Conservation (phyloP, 92 coral and sea anemone genomes). For the Zoanthus gigantus region DNA sequence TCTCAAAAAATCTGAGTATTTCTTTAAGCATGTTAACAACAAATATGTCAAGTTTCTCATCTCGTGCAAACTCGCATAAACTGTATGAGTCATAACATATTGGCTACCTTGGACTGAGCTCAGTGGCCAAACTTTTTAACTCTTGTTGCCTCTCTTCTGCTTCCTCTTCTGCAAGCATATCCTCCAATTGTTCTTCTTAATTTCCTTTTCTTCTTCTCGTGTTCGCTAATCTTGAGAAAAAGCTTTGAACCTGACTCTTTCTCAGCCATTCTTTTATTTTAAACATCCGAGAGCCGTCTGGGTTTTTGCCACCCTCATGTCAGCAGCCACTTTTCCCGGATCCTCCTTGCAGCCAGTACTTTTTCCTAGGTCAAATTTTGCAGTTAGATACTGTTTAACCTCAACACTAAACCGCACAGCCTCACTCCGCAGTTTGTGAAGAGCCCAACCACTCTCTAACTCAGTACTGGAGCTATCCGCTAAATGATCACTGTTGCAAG, state of each 20-base stretch:
- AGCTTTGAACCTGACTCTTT: neutral
- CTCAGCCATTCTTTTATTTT: slow-evolving; percentile 34
- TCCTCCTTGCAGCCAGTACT: slow-evolving; percentile 51
- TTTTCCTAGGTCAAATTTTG: slow-evolving; percentile 37
- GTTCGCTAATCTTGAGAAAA: slow-evolving; percentile 19
- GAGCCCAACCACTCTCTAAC: too few relatives aligned
- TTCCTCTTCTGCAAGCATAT: slow-evolving; percentile 56
- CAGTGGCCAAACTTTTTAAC: slow-evolving; percentile 46
- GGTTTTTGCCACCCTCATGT: slow-evolving; percentile 41
- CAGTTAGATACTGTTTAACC: slow-evolving; percentile 46
- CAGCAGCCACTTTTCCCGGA: slow-evolving; percentile 50
- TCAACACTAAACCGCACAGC: slow-evolving; percentile 36
- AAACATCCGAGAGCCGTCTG: slow-evolving; percentile 48
- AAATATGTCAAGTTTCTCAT: slow-evolving; percentile 44
- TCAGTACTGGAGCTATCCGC: too few relatives aligned
- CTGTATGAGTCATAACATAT: too few relatives aligned
- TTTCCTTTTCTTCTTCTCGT: slow-evolving; percentile 23
- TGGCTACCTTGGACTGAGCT: slow-evolving; percentile 62
- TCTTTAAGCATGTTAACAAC: slow-evolving; percentile 25
- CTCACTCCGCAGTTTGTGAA: too few relatives aligned
- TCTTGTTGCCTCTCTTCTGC: slow-evolving; percentile 52
- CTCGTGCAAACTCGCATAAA: slow-evolving; percentile 52
- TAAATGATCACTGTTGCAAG: slow-evolving; percentile 2
- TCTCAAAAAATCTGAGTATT: neutral
- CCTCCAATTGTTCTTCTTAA: too few relatives aligned